These are phyloP conservation scores for Porites evermanni DNA, from an alignment of 92 coral and sea anemone species.

Conservation along the genomic window DNA sequence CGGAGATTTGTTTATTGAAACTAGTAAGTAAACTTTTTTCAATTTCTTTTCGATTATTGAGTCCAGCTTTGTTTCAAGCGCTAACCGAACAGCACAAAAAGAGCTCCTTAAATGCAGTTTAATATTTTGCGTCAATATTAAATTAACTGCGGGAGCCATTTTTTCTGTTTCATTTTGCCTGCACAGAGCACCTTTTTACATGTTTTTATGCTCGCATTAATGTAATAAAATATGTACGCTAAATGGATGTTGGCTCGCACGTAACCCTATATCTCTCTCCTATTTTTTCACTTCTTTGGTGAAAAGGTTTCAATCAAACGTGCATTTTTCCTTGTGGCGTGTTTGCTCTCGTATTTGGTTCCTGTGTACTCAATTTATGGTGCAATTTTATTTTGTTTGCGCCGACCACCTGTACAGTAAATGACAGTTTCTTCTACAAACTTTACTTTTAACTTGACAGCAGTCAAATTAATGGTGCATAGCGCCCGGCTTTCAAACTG, in stretches of 20 bases:
- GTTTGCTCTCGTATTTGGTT: slow-evolving; percentile 23
- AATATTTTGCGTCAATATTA: slow-evolving; percentile 1
- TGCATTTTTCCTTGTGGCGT: slow-evolving; percentile 13
- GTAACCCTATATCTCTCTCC: slow-evolving; percentile 17
- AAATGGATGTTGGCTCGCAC: slow-evolving; percentile 4
- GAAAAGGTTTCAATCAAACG: slow-evolving; percentile 9
- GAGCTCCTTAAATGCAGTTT: not conserved
- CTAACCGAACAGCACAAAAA: not conserved
- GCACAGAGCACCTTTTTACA: slow-evolving; percentile 22
- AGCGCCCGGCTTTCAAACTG: not conserved
- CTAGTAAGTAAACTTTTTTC: not conserved
- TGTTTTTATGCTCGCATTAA: slow-evolving; percentile 16
- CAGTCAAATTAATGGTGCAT: slow-evolving; percentile 7
- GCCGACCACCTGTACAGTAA: slow-evolving; percentile 39
- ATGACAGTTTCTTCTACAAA: slow-evolving; percentile 27
- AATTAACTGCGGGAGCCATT: slow-evolving; percentile 1
- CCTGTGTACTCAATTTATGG: slow-evolving; percentile 31
- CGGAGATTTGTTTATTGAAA: slow-evolving; percentile 27
- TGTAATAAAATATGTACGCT: slow-evolving; percentile 25
- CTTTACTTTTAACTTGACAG: slow-evolving; percentile 14
- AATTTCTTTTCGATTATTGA: not conserved
- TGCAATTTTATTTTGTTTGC: slow-evolving; percentile 47
- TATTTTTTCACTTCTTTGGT: slow-evolving; percentile 9
- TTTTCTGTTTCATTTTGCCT: slow-evolving; percentile 3
- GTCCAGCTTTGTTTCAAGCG: not conserved